Evolutionary conservation across 1,140 invertebrate genomes (phyloP), one percentile per base, ranked within the genome.

Genomic region (Camponotus pennsylvanicus): DNA sequence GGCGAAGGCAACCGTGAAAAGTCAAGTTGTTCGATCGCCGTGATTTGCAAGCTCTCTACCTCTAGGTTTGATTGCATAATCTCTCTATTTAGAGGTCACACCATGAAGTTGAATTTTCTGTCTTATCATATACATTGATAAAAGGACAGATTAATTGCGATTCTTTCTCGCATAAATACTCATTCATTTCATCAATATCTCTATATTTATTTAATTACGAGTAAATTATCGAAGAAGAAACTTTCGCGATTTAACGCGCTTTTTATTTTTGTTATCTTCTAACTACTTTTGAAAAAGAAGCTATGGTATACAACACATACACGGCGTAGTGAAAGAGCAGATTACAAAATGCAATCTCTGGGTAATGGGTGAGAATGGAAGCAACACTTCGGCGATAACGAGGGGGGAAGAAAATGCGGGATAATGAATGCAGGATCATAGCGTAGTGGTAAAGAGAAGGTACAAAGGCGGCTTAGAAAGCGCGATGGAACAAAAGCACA

Each of bases 381-480:
- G 67, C 52, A 70, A 76, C 63, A 75, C 32, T 69, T 84, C 15
- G 55, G 21, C 18, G 67, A 86, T 86, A 42, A 55, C 78, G 61
- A 49, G 63, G 52, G 64, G 80, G 15, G 69, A 67, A 59, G 52
- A 79, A 78, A 59, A 76, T 61, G 73, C 66, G 15, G 52, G 57
- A 89, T 92, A 92, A 92, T 91, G 87, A 92, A 92, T 91, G 86
- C 79, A 85, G 85, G 67, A 92, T 91, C 89, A 86, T 86, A 87
- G 90, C 55, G 4, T n/a, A 69, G 90, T 91, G 83, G 85, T 79
- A 87, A 88, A 79, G 79, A 77, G 79, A 73, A 91, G 91, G 86
- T 90, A 92, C 88, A 92, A 90, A 91, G 70, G 85, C 87, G 89
- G 89, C 76, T 92, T 89, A 91, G 84, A 92, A 91, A 91, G 82